Evolutionary conservation across 2,113 vertebrate genomes (phyloP).

Genomic region (Mugil cephalus): DNA sequence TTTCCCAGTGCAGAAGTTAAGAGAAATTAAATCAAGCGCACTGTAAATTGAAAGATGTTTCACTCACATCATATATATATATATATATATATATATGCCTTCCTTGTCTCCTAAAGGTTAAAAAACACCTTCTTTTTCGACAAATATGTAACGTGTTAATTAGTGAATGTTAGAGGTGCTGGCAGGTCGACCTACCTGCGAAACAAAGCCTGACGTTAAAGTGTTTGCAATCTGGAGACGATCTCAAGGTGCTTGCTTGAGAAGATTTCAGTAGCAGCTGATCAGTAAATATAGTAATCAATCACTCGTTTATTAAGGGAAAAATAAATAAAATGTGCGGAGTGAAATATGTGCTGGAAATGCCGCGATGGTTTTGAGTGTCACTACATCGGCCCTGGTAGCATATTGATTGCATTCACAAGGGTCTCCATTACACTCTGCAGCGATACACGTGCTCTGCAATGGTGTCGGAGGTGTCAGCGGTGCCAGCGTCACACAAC

Average conservation of each 20-base stretch:
- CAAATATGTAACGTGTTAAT: too few species aligned
- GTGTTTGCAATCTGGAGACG: too few species aligned
- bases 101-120: too few species aligned
- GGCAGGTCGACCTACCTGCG: too few species aligned
- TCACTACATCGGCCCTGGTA: conserved; percentile 45
- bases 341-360: neutral
- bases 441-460: conserved; percentile 54
- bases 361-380: conserved; percentile 34
- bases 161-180: too few species aligned
- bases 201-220: too few species aligned
- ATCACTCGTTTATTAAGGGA: neutral
- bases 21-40: neutral
- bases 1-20: too few species aligned
- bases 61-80: too few species aligned
- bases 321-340: neutral
- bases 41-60: too few species aligned
- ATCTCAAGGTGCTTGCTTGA: neutral
- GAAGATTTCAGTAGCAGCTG: neutral
- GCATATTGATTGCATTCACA: conserved; percentile 61
- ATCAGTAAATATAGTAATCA: neutral
- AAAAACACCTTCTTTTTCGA: too few species aligned
- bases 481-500: conserved; percentile 50
- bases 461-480: conserved; percentile 55
- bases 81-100: too few species aligned
- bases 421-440: conserved; percentile 49